Evolutionary conservation across 2,797 vertebrate species (phyloP).

Genomic region (Saxicola maurus): DNA sequence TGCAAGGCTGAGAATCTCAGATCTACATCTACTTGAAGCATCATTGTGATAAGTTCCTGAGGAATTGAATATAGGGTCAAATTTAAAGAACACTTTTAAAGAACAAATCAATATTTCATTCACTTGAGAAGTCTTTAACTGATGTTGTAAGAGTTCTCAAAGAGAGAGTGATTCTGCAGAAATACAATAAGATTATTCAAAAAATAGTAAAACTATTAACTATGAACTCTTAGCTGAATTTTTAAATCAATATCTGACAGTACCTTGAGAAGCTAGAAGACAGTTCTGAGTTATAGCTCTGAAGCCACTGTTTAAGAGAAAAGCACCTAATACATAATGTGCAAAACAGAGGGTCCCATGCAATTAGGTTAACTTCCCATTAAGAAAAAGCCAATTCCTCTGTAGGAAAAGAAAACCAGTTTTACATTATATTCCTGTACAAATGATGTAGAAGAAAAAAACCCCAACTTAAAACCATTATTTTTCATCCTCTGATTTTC

Average conservation of each 20-base stretch:
- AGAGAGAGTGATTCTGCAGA: not conserved
- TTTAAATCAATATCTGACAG: not conserved
- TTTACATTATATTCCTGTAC: not conserved
- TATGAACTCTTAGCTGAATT: not conserved
- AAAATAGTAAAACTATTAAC: not conserved
- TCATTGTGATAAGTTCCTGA: slow-evolving; percentile 89
- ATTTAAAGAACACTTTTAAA: not conserved
- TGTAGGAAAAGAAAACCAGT: not conserved
- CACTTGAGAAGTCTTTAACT: not conserved
- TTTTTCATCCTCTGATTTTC: not conserved
- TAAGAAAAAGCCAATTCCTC: slow-evolving; percentile 3
- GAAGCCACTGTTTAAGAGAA: not conserved
- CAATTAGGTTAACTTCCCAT: slow-evolving; percentile 29
- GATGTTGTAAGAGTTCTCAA: not conserved
- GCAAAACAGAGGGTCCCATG: not conserved
- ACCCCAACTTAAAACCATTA: fast-evolving
- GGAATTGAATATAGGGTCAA: slow-evolving; percentile 17
- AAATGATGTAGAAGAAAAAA: not conserved
- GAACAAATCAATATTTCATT: not conserved
- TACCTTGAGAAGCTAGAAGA: slow-evolving; percentile 15
- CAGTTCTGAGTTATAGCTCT: not conserved
- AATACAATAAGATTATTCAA: not conserved
- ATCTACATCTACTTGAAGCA: slow-evolving; percentile 89
- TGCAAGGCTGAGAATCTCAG: slow-evolving; percentile 89
- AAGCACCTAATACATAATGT: not conserved